Conservation (phyloP, 2,888 invertebrate genomes). For the Peribatodes rhomboidaria region DNA sequence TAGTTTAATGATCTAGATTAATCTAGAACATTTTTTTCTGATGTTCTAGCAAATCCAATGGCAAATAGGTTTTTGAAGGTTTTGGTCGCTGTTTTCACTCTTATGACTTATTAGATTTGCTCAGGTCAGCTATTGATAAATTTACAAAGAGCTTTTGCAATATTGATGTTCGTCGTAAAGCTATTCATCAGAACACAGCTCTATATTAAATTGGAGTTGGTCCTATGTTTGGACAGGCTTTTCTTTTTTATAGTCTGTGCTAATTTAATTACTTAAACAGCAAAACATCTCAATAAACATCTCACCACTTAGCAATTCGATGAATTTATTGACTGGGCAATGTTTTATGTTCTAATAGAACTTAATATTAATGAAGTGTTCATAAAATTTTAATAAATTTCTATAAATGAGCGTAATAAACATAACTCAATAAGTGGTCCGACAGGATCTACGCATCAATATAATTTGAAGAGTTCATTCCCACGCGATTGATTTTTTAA, state of each 20-base stretch:
- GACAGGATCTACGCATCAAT: constrained; percentile 43
- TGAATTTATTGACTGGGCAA: constrained; percentile 10
- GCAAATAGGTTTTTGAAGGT: too few relatives aligned
- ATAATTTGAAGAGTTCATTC: constrained; percentile 47
- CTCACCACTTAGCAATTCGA: background rate
- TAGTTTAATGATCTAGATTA: too few relatives aligned
- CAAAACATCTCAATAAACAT: background rate
- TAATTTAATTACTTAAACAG: background rate
- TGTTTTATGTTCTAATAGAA: constrained; percentile 6
- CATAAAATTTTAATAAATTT: constrained; percentile 17
- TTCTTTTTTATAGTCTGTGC: background rate
- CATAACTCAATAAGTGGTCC: constrained; percentile 36
- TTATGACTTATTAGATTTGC: too few relatives aligned
- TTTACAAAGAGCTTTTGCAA: too few relatives aligned
- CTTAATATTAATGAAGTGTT: constrained; percentile 8
- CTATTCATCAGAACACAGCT: too few relatives aligned
- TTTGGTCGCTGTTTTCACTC: too few relatives aligned
- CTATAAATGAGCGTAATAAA: constrained; percentile 5
- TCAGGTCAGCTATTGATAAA: too few relatives aligned
- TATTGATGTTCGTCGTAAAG: too few relatives aligned
- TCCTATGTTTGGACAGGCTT: too few relatives aligned
- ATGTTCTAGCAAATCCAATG: background rate
- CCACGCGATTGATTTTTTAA: constrained; percentile 49
- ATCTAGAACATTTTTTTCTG: background rate
- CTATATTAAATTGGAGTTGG: too few relatives aligned